Conservation (phyloP, 2,113 vertebrate species). For the Progne subis region DNA sequence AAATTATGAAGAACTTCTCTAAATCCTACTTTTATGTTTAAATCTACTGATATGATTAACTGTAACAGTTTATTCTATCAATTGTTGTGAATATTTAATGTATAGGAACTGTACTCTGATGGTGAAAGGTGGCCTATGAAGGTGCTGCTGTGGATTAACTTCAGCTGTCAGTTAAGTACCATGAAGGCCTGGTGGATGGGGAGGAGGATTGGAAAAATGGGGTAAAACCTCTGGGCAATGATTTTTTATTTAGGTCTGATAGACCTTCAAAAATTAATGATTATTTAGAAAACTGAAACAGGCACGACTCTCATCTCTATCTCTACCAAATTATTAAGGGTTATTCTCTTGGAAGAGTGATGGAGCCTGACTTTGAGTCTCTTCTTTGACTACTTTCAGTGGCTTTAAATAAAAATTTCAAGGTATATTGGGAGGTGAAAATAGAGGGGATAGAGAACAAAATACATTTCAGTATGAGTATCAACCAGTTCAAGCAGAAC, state of each 20-base stretch:
- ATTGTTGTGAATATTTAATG: background rate
- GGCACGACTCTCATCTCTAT: accelerated
- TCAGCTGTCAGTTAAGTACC: background rate
- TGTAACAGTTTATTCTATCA: background rate
- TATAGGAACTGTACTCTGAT: background rate
- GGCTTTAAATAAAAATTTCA: background rate
- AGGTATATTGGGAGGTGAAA: background rate
- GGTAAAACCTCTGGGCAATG: background rate
- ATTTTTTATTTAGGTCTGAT: background rate
- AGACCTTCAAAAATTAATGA: background rate
- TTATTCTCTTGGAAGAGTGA: background rate
- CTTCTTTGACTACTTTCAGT: background rate
- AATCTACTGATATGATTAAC: background rate
- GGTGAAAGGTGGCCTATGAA: background rate
- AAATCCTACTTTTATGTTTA: background rate
- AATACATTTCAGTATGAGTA: background rate
- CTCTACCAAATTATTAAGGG: background rate
- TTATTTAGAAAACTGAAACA: background rate
- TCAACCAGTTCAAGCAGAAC: background rate
- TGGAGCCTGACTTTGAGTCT: background rate
- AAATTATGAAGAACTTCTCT: background rate
- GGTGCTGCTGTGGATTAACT: background rate
- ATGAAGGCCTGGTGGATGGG: background rate
- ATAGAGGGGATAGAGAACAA: background rate
- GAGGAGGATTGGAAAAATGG: background rate